Percentiles rank a stretch among this genome's conserved stretches.
These are phyloP conservation scores for Aix galericulata DNA, from an alignment of 2,113 vertebrate species.

Conservation along the genomic window DNA sequence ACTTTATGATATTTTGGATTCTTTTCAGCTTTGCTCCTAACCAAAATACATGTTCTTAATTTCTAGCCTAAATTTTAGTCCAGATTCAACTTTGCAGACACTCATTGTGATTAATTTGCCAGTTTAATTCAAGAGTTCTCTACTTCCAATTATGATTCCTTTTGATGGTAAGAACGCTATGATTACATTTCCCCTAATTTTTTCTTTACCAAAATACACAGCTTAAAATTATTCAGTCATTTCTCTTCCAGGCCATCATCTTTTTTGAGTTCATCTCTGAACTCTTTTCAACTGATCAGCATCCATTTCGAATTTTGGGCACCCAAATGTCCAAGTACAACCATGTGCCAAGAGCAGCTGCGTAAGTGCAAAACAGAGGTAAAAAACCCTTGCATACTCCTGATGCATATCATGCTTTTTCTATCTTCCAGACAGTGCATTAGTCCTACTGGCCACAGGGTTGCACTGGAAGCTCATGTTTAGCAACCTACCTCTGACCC, in stretches of 20 bases:
- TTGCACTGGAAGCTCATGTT: background rate
- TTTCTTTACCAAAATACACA: background rate
- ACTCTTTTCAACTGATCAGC: background rate
- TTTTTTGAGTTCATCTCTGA: background rate
- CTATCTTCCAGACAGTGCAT: background rate
- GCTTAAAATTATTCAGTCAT: background rate
- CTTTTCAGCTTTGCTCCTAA: background rate
- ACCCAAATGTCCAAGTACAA: background rate
- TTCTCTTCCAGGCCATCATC: background rate
- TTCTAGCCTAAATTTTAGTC: background rate
- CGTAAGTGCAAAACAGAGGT: background rate
- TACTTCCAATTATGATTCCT: background rate
- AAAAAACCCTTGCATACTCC: background rate
- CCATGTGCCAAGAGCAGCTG: background rate
- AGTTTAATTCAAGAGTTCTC: background rate
- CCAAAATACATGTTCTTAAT: background rate
- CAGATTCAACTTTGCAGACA: background rate
- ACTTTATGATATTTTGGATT: background rate
- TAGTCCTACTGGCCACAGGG: background rate
- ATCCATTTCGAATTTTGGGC: background rate
- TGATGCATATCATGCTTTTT: background rate
- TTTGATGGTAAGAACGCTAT: background rate
- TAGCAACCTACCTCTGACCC: background rate
- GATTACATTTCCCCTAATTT: background rate
- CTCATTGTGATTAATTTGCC: background rate